Evolutionary conservation across 2,888 invertebrate species (phyloP), one percentile per base, ranked within the genome.

Genomic region (Aphodius granarius): DNA sequence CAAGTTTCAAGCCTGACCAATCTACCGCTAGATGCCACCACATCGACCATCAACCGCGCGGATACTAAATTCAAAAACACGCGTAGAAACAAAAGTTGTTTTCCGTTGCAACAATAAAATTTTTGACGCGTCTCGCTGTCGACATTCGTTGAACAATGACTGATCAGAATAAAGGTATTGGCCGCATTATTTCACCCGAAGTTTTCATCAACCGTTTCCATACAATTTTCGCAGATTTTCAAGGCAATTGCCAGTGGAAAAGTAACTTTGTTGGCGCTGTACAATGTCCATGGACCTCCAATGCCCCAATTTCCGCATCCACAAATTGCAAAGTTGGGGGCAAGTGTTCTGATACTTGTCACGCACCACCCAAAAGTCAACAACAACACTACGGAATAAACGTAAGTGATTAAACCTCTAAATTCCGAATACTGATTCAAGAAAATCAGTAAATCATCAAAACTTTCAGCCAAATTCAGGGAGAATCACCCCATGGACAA

Each of bases 241-340:
- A 43, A 43, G 43, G 43, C 43, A 43, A 43, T 43, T 43, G 2
- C 43, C 9, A 6, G 4, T 43, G 1, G 43, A 43, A 43, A 43
- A 13, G 9, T 1, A 43, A 43, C 4, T 43, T 43, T 43, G 43
- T 43, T 1, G 43, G 43, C 13, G 43, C 75, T 9, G 73, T 80
- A 19, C 74, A 76, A 72, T 80, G 80, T 68, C 80, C 79, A 3
- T 80, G 80, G 80, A 79, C 77, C 66, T 79, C 80, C 0, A 78
- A 71, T 70, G 78, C 80, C 6, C 79, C 80, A 5, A 66, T 78
- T 21, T 13, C 77, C n/a, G 75, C 78, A 6, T 66, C 75, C n/a
- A 73, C 22, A 16, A 75, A 63, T 63, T 62, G 22, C 5, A 73
- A 43, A 73, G 68, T 13, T 18, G 43, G 62, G 0, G 72, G 66